A percentile compares a stretch with the other conserved stretches of the same genome.
phyloP scores from a whole-genome alignment of 1,140 invertebrate species.

The Mya arenaria region DNA sequence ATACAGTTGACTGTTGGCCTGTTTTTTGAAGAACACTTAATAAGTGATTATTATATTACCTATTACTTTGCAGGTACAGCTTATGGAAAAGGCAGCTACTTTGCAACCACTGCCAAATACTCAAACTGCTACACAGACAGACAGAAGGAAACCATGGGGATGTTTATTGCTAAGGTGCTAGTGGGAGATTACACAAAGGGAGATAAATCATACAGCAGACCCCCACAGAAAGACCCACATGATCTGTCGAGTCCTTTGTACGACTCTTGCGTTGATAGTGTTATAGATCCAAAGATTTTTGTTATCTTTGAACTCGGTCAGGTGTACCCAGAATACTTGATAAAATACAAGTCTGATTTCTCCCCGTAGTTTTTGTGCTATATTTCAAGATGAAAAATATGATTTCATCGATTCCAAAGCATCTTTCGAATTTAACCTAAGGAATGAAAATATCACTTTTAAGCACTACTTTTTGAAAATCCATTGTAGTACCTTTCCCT shows the following conservation, averaged over 20 bases:
- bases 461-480: too few species aligned
- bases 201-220: constrained; percentile 33
- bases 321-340: constrained; percentile 72
- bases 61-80: too few species aligned
- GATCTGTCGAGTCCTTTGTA: constrained; percentile 56
- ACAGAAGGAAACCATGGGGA: background rate
- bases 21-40: too few species aligned
- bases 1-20: too few species aligned
- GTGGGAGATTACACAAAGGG: constrained; percentile 65
- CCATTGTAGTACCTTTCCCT: too few species aligned
- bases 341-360: constrained; percentile 59
- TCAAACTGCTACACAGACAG: constrained; percentile 58
- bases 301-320: constrained; percentile 70
- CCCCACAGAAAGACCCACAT: constrained; percentile 56
- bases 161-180: constrained; percentile 66
- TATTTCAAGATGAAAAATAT: too few species aligned
- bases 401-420: too few species aligned
- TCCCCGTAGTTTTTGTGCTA: too few species aligned
- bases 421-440: too few species aligned
- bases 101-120: constrained; percentile 62
- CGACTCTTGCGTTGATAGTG: constrained; percentile 68
- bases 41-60: too few species aligned
- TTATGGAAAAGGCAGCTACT: constrained; percentile 72
- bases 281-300: constrained; percentile 63
- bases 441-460: too few species aligned